Conservation (phyloP, 2,888 invertebrate species). For the Dichetophora obliterata region DNA sequence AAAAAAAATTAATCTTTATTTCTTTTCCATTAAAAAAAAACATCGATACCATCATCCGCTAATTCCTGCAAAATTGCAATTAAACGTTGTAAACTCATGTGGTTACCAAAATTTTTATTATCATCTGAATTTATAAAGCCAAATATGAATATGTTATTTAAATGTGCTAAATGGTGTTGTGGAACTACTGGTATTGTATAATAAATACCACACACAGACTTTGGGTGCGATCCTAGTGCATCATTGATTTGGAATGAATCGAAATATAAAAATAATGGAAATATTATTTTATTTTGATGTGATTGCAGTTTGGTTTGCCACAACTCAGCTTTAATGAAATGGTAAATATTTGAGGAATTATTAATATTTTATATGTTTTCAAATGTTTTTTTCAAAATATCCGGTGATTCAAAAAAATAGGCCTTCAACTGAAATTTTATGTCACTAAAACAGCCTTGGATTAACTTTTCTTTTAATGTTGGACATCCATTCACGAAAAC, state of each 20-base stretch:
- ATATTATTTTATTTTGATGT: slow-evolving; percentile 20
- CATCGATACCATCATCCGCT: slow-evolving; percentile 31
- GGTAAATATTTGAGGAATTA: slow-evolving; percentile 32
- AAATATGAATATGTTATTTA: slow-evolving; percentile 39
- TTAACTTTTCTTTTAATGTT: slow-evolving; percentile 42
- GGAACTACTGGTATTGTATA: slow-evolving; percentile 32
- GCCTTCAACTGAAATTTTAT: slow-evolving; percentile 44
- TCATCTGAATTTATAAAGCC: slow-evolving; percentile 41
- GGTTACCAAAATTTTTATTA: slow-evolving; percentile 36
- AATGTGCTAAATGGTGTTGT: slow-evolving; percentile 34
- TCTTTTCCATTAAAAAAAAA: background rate
- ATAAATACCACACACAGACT: slow-evolving; percentile 35
- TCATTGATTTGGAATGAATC: slow-evolving; percentile 39
- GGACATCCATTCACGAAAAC: slow-evolving; percentile 41
- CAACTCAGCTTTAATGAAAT: slow-evolving; percentile 35
- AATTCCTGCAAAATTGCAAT: slow-evolving; percentile 34
- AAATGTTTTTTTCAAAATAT: slow-evolving; percentile 37
- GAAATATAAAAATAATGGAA: slow-evolving; percentile 37
- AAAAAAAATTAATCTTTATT: slow-evolving; percentile 10
- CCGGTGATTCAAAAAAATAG: slow-evolving; percentile 42
- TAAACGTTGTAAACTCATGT: slow-evolving; percentile 1
- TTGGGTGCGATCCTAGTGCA: slow-evolving; percentile 19
- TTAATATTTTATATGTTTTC: slow-evolving; percentile 42
- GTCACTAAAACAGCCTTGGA: slow-evolving; percentile 40
- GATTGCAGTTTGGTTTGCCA: slow-evolving; percentile 14